phyloP scores from a whole-genome alignment of 2,797 vertebrate species.

The Thamnophis elegans region DNA sequence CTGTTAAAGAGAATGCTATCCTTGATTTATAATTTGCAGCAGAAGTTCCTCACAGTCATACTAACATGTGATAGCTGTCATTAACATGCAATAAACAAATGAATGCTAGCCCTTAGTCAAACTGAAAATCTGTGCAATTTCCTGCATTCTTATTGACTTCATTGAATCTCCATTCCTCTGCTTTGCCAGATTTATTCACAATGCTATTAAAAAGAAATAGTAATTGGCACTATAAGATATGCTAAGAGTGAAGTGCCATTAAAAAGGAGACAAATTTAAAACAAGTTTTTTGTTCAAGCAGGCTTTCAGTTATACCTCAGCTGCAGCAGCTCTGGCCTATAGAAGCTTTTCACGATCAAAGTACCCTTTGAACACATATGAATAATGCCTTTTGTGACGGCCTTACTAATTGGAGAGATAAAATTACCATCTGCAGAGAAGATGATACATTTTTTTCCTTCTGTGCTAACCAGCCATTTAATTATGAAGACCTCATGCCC shows the following conservation, averaged over 20 bases:
- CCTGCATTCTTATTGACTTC: slow-evolving; percentile 1
- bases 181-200: background rate
- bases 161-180: slow-evolving; percentile 2
- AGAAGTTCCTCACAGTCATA: background rate
- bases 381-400: slow-evolving; percentile 48
- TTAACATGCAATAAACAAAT: slow-evolving; percentile 14
- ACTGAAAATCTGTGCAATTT: background rate
- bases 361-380: slow-evolving; percentile 50
- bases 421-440: background rate
- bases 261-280: slow-evolving; percentile 40
- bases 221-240: slow-evolving; percentile 23
- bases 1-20: background rate
- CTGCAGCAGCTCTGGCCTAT: slow-evolving; percentile 45
- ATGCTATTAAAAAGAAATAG: slow-evolving; percentile 29
- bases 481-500: slow-evolving; percentile 37
- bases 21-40: slow-evolving; percentile 14
- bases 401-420: slow-evolving; percentile 47
- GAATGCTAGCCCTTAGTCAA: background rate
- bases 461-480: slow-evolving; percentile 35
- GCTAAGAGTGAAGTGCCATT: slow-evolving; percentile 23
- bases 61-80: background rate
- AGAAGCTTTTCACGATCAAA: slow-evolving; percentile 60
- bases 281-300: slow-evolving; percentile 30
- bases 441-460: slow-evolving; percentile 16
- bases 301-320: slow-evolving; percentile 36